These are phyloP conservation scores for Lepidocyrtoides sp. DNA, from an alignment of 2,888 invertebrate species.

Conservation along the genomic window DNA sequence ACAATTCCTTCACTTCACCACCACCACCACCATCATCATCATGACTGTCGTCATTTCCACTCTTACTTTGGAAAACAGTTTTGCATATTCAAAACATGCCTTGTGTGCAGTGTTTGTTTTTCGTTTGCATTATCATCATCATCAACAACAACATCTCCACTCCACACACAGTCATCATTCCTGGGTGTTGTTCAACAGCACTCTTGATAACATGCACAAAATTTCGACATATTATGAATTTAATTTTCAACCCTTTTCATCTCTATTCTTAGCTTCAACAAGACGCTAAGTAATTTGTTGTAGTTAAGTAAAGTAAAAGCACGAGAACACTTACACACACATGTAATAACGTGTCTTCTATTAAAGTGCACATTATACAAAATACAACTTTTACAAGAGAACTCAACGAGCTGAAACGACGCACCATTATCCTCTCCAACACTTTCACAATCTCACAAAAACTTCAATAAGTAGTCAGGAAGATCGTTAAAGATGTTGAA, in stretches of 20 bases:
- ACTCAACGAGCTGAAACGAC: constrained; percentile 68
- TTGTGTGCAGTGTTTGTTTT: constrained; percentile 55
- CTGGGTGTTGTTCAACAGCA: no score
- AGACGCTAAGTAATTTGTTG: constrained; percentile 19
- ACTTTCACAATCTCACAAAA: constrained; percentile 53
- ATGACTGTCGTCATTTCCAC: constrained; percentile 25
- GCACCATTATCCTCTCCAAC: constrained; percentile 75
- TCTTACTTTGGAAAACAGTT: constrained; percentile 42
- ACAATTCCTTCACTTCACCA: constrained; percentile 40
- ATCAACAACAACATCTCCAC: background rate
- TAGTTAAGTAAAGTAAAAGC: background rate
- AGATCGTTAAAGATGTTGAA: constrained; percentile 69
- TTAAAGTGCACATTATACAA: constrained; percentile 47
- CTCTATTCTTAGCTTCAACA: background rate
- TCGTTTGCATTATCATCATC: constrained; percentile 43
- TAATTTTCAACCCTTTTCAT: constrained; percentile 53
- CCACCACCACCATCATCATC: constrained; percentile 39
- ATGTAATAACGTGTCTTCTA: constrained; percentile 19
- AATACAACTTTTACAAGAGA: constrained; percentile 40
- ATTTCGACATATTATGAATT: constrained; percentile 69
- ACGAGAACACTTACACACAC: constrained; percentile 16
- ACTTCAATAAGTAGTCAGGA: constrained; percentile 54
- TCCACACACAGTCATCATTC: background rate
- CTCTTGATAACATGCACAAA: constrained; percentile 56
- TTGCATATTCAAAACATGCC: constrained; percentile 77